Evolutionary conservation across 2,113 vertebrate species (phyloP).

Genomic region (Suncus etruscus): DNA sequence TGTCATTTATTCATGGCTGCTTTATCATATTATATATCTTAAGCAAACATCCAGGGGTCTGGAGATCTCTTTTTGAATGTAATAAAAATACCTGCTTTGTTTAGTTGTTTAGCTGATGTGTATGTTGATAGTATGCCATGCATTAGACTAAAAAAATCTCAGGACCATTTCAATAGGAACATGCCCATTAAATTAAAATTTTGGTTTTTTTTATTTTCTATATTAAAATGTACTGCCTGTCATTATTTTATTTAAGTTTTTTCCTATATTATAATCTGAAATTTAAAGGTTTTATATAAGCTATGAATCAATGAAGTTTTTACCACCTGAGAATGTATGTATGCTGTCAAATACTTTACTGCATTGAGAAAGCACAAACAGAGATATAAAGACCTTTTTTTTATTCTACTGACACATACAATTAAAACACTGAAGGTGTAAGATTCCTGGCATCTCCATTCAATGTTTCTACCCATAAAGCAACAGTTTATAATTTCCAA

Average conservation of each 20-base stretch:
- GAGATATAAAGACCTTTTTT: slow-evolving; percentile 78
- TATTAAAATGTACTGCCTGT: neutral
- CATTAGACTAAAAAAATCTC: neutral
- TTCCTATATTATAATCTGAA: slow-evolving; percentile 22
- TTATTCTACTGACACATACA: slow-evolving; percentile 74
- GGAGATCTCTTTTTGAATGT: too few relatives aligned
- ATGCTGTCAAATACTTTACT: slow-evolving; percentile 58
- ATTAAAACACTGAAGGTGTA: slow-evolving; percentile 83
- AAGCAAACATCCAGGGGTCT: neutral
- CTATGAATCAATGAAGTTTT: slow-evolving; percentile 60
- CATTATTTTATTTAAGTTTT: neutral
- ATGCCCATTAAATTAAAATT: neutral
- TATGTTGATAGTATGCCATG: neutral
- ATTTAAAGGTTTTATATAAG: slow-evolving; percentile 31
- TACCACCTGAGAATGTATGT: slow-evolving; percentile 26
- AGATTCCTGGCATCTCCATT: slow-evolving; percentile 83
- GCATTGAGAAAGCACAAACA: slow-evolving; percentile 73
- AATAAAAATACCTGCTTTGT: neutral
- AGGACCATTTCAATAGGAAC: neutral
- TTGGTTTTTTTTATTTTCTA: neutral
- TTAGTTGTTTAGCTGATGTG: slow-evolving; percentile 16
- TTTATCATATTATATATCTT: neutral
- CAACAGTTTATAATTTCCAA: slow-evolving; percentile 88
- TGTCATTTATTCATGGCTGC: neutral
- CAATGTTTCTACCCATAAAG: slow-evolving; percentile 87